Evolutionary conservation across 1,140 invertebrate genomes (phyloP).

Genomic region (Nasonia vitripennis): DNA sequence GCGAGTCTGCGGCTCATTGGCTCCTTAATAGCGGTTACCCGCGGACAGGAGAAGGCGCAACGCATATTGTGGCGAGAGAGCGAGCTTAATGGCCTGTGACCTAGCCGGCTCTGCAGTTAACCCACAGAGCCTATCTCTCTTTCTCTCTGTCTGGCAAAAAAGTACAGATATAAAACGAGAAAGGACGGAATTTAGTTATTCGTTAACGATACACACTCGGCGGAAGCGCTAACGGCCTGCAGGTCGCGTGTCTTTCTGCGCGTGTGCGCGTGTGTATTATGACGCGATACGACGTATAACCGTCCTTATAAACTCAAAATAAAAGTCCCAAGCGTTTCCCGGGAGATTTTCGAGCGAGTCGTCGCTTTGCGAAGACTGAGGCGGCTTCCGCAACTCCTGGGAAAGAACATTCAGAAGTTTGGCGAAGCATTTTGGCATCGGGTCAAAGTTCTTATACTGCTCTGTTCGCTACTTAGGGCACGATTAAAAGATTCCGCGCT

Average conservation of each 20-base stretch:
- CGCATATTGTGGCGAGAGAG: slow-evolving; percentile 65
- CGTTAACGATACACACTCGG: slow-evolving; percentile 54
- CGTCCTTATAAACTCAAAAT: slow-evolving; percentile 61
- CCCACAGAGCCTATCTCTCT: slow-evolving; percentile 33
- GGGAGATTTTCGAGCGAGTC: background rate
- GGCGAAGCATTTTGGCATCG: slow-evolving; percentile 13
- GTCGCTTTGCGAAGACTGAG: background rate
- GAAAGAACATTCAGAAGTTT: background rate
- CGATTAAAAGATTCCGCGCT: background rate
- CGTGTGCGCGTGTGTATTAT: background rate
- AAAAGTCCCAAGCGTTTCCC: background rate
- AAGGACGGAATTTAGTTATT: slow-evolving; percentile 66
- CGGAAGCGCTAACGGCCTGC: slow-evolving; percentile 67
- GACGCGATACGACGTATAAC: slow-evolving; percentile 56
- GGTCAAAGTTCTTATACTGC: slow-evolving; percentile 31
- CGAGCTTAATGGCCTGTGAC: slow-evolving; percentile 72
- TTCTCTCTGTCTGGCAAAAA: background rate
- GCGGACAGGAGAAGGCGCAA: slow-evolving; percentile 60
- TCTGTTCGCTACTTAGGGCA: background rate
- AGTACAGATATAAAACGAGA: slow-evolving; percentile 24
- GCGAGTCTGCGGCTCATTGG: slow-evolving; percentile 68
- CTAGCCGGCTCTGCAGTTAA: slow-evolving; percentile 56
- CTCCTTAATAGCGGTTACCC: slow-evolving; percentile 72
- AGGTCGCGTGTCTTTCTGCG: slow-evolving; percentile 69
- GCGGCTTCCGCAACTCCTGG: background rate